These are phyloP conservation scores for Zootermopsis nevadensis DNA, from an alignment of 2,888 invertebrate genomes.

Conservation along the genomic window DNA sequence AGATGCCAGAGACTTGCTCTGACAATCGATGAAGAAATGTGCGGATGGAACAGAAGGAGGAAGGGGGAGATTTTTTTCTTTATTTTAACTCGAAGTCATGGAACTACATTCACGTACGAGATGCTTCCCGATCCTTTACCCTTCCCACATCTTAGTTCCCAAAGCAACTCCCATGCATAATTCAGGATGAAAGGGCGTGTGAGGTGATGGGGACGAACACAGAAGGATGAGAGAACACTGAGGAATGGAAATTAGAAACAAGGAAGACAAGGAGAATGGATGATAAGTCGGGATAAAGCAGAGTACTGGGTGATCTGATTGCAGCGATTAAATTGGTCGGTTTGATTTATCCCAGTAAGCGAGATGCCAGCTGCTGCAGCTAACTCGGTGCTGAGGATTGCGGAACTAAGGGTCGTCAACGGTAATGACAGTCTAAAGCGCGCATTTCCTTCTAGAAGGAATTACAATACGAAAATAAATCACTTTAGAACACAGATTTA, in stretches of 20 bases:
- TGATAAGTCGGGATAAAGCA: background rate
- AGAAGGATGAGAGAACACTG: slow-evolving; percentile 21
- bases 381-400: too few species aligned
- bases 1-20: slow-evolving; percentile 46
- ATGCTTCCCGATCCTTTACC: slow-evolving; percentile 13
- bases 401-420: too few species aligned
- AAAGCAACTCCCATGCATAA: slow-evolving; percentile 44
- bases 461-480: too few species aligned
- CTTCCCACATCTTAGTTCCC: background rate
- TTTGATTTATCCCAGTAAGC: background rate
- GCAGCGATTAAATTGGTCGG: background rate
- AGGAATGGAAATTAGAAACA: slow-evolving; percentile 42
- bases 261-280: slow-evolving; percentile 17
- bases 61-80: slow-evolving; percentile 48
- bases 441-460: too few species aligned
- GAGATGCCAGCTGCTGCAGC: too few species aligned
- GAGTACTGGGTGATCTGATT: background rate
- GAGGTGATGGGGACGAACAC: slow-evolving; percentile 8
- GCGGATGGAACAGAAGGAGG: slow-evolving; percentile 24
- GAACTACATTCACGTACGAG: background rate
- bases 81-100: slow-evolving; percentile 42
- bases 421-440: too few species aligned
- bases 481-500: too few species aligned
- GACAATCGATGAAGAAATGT: slow-evolving; percentile 44
- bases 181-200: slow-evolving; percentile 47